Evolutionary conservation across 2,113 vertebrate species (phyloP).

Genomic region (Corydoras sp.): DNA sequence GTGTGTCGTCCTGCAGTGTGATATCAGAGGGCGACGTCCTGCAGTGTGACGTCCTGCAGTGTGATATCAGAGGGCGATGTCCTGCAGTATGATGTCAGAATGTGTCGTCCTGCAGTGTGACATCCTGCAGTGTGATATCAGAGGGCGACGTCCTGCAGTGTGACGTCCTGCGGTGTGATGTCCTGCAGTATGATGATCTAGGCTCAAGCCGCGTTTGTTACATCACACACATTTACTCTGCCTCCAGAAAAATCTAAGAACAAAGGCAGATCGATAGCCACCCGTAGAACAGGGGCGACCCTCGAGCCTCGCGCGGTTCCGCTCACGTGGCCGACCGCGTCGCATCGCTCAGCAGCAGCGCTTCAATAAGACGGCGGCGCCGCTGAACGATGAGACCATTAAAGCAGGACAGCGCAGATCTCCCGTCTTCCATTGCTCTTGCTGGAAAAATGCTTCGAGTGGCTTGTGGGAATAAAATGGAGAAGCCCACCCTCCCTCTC

Average conservation of each 20-base stretch:
- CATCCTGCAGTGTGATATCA: too few species aligned
- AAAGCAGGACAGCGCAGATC: constrained; percentile 14
- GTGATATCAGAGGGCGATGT: too few species aligned
- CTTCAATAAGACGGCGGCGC: constrained; percentile 31
- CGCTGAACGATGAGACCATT: constrained; percentile 39
- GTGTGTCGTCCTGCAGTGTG: too few species aligned
- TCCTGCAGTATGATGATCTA: too few species aligned
- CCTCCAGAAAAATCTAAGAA: constrained; percentile 22
- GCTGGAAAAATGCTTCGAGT: background rate
- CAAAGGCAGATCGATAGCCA: constrained; percentile 19
- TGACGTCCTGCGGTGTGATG: too few species aligned
- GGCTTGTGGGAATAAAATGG: constrained; percentile 19
- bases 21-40: too few species aligned
- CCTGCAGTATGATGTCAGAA: too few species aligned
- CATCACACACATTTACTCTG: constrained; percentile 15
- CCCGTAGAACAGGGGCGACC: constrained; percentile 19
- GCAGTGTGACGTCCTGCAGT: too few species aligned
- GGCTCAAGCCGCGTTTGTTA: too few species aligned
- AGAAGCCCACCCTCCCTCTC: background rate
- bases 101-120: too few species aligned
- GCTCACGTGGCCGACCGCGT: background rate
- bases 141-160: too few species aligned
- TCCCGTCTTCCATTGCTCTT: constrained; percentile 6
- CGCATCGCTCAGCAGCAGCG: constrained; percentile 13
- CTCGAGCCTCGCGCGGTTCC: constrained; percentile 6